Evolutionary conservation across 2,113 vertebrate species (phyloP), one percentile per base, ranked within the genome.

Genomic region (Dunckerocampus dactyliophorus): DNA sequence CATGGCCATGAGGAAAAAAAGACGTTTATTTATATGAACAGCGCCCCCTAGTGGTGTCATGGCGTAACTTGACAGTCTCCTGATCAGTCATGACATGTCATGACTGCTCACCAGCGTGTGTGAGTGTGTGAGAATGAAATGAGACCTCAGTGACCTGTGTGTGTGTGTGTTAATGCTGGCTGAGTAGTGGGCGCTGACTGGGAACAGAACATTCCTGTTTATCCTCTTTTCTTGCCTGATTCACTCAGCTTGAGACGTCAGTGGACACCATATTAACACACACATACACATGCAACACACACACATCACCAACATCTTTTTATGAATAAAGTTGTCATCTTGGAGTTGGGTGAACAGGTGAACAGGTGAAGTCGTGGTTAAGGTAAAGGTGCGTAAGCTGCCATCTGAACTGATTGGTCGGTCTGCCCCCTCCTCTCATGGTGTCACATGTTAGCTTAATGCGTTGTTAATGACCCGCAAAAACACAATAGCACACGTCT

Each of bases 391-490:
- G 8, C 0, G 28, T 24, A 7, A 39, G 37, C 24, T 5, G 24
- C 24, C 24, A 28, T 28, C n/a, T 14, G n/a, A n/a, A n/a, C n/a
- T n/a, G 28, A 39, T 9, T 8, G 1, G 20, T 14, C n/a, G 55
- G 50, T 43, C 47, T 17, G 8, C 43, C 15, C 8, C 45, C 46
- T 1, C 39, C 54, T 22, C 57, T 19, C 50, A 21, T 56, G 20
- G 15, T 57, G 67, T 71, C 70, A 69, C 54, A 54, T 46, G 60
- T 61, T 70, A 54, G 60, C 50, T 67, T 39, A 43, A 45, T 59
- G 76, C 21, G 67, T 51, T 7, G 61, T 65, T 66, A 95, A 97
- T 93, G 94, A 94, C 61, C 93, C 93, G 50, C 92, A 93, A 93
- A 93, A 73, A 78, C 65, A 75, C 72, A 68, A 74, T 69, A 69